These are phyloP conservation scores for Galagoides demidoff DNA, from an alignment of 2,797 vertebrate genomes.

Conservation along the genomic window DNA sequence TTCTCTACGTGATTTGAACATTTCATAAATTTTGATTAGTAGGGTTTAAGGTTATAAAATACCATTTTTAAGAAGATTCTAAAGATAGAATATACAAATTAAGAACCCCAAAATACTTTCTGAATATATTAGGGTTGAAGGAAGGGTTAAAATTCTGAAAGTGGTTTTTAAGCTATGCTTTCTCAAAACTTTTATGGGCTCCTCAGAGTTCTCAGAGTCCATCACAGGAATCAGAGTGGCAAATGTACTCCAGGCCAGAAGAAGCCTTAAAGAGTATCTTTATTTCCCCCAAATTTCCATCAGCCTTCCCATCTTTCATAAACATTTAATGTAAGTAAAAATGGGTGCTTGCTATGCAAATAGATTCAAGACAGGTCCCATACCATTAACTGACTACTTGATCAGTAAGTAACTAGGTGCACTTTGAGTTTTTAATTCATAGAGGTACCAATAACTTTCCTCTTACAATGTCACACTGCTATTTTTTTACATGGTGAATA, in stretches of 20 bases:
- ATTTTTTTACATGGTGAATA: background rate
- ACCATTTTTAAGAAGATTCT: background rate
- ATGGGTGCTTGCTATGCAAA: background rate
- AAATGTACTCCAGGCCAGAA: background rate
- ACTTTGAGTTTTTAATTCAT: slow-evolving; percentile 18
- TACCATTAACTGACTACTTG: background rate
- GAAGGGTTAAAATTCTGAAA: background rate
- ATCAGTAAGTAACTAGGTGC: background rate
- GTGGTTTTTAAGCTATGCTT: background rate
- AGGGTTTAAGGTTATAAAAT: background rate
- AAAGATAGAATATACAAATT: slow-evolving; percentile 30
- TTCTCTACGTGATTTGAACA: background rate
- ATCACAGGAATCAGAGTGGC: background rate
- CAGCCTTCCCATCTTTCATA: background rate
- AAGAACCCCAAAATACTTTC: background rate
- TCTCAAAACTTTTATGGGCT: background rate
- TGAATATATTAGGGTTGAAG: background rate
- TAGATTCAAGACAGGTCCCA: background rate
- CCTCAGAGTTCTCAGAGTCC: background rate
- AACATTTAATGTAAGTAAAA: background rate
- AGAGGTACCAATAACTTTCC: background rate
- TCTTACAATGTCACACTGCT: background rate
- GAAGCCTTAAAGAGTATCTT: background rate
- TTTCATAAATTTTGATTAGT: slow-evolving; percentile 8
- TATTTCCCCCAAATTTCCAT: background rate